A percentile compares a stretch with the other conserved stretches of the same genome.
Evolutionary conservation across 2,888 invertebrate genomes (phyloP).

Genomic region (Eugnorisma glareosa): DNA sequence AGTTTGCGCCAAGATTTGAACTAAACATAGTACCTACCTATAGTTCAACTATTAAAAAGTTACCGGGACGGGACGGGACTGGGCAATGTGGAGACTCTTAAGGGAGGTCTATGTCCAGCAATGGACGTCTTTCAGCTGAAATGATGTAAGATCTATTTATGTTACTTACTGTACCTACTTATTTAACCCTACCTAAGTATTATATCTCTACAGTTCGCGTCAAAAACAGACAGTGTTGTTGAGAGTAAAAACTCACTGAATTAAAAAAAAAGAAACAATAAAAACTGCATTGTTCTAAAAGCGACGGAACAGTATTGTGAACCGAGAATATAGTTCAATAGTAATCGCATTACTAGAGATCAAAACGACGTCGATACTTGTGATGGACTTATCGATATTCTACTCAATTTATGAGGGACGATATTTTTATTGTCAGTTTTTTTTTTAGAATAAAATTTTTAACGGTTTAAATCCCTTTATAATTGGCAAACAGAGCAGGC

Average conservation of each 20-base stretch:
- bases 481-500: too few species aligned
- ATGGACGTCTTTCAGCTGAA: too few species aligned
- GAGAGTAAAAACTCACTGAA: constrained; percentile 10
- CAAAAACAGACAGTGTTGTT: constrained; percentile 10
- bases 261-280: constrained; percentile 40
- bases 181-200: neutral
- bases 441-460: constrained; percentile 23
- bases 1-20: neutral
- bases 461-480: neutral
- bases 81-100: too few species aligned
- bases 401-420: constrained; percentile 14
- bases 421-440: constrained; percentile 12
- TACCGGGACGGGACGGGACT: too few species aligned
- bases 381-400: constrained; percentile 46
- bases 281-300: constrained; percentile 46
- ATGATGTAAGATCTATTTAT: too few species aligned
- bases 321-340: constrained; percentile 31
- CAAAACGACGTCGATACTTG: constrained; percentile 34
- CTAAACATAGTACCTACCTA: neutral
- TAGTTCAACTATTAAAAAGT: neutral
- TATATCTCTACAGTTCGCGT: neutral
- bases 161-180: too few species aligned
- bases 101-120: too few species aligned
- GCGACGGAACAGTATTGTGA: constrained; percentile 39
- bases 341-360: constrained; percentile 53